Evolutionary conservation across 2,797 vertebrate species (phyloP).

Genomic region (Bovichtus diacanthus): DNA sequence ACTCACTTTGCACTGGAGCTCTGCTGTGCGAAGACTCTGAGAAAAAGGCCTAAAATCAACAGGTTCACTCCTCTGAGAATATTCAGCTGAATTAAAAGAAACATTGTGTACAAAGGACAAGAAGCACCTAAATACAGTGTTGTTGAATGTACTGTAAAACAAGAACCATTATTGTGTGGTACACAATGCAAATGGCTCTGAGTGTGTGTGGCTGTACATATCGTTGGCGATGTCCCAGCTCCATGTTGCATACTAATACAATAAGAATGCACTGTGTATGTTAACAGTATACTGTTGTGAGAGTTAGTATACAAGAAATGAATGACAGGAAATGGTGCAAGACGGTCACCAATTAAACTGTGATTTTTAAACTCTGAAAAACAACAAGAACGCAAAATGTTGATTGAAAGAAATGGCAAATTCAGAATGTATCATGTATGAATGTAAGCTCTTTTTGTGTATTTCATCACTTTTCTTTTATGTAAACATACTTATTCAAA

Average conservation of each 20-base stretch:
- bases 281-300: constrained; percentile 18
- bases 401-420: no score
- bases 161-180: neutral
- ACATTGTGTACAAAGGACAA: constrained; percentile 25
- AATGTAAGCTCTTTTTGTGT: neutral
- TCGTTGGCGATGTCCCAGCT: constrained; percentile 5
- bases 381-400: neutral
- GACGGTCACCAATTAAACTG: neutral
- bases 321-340: constrained; percentile 13
- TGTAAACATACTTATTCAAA: neutral
- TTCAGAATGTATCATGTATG: neutral
- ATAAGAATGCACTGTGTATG: neutral
- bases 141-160: constrained; percentile 22
- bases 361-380: neutral
- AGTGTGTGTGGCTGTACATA: constrained; percentile 17
- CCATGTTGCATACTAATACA: constrained; percentile 8
- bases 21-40: constrained; percentile 32
- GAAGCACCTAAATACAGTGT: constrained; percentile 8
- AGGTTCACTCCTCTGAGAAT: constrained; percentile 26
- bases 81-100: constrained; percentile 20
- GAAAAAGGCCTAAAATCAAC: constrained; percentile 28
- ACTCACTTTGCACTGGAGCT: constrained; percentile 31
- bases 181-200: neutral
- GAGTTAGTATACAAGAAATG: neutral
- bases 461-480: neutral